Percentiles rank a stretch among this genome's conserved stretches.
Evolutionary conservation across 2,113 vertebrate species (phyloP).

Genomic region (western clawed frog (Xenopus tropicalis)): DNA sequence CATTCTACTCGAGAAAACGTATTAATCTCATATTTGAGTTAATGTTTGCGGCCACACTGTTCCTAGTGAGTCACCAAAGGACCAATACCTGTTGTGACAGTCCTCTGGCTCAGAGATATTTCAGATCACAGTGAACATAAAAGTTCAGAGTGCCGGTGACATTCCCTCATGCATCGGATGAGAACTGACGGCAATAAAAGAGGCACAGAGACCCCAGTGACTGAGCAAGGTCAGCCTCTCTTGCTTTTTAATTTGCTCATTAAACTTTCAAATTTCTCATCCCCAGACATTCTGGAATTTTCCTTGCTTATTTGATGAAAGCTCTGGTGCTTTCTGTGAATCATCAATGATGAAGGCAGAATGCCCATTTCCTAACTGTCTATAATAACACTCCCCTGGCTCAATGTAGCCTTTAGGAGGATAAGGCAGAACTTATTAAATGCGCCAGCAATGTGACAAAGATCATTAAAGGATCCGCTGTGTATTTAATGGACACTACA

Average conservation of each 20-base stretch:
- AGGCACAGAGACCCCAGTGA: background rate
- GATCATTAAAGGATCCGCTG: too few relatives aligned
- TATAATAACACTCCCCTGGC: too few relatives aligned
- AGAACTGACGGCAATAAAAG: conserved; percentile 2
- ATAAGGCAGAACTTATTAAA: too few relatives aligned
- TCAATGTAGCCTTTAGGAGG: too few relatives aligned
- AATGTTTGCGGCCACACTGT: too few relatives aligned
- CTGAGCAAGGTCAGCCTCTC: background rate
- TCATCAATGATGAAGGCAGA: background rate
- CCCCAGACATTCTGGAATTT: background rate
- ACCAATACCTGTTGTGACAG: background rate
- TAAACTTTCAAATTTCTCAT: conserved; percentile 6
- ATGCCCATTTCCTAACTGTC: too few relatives aligned
- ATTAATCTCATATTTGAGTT: too few relatives aligned
- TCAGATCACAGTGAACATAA: conserved; percentile 1
- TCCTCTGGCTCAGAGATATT: background rate
- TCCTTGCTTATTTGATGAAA: background rate
- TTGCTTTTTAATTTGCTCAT: conserved; percentile 4
- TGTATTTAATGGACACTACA: too few relatives aligned
- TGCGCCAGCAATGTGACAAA: too few relatives aligned
- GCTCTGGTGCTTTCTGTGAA: background rate
- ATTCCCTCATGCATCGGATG: background rate
- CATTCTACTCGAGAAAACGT: too few relatives aligned
- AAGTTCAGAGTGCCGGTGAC: background rate
- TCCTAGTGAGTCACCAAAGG: too few relatives aligned